Evolutionary conservation across 2,797 vertebrate genomes (phyloP).

Genomic region (Coreius guichenoti): DNA sequence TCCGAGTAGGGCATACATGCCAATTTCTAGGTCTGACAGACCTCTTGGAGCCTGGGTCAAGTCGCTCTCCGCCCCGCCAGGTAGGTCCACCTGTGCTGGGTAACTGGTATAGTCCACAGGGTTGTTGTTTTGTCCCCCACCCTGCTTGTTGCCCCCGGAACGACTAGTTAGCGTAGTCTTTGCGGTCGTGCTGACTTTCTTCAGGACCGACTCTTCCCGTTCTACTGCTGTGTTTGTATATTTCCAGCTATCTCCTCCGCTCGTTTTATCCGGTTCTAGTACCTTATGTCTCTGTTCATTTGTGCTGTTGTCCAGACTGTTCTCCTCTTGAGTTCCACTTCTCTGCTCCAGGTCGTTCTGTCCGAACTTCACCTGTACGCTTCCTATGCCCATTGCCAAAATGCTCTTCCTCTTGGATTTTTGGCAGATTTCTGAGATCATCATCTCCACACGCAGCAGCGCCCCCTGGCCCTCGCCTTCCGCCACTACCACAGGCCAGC

Average conservation of each 20-base stretch:
- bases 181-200: slow-evolving; percentile 84
- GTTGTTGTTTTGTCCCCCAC: slow-evolving; percentile 71
- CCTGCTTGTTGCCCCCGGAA: slow-evolving; percentile 72
- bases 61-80: slow-evolving; percentile 80
- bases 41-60: slow-evolving; percentile 86
- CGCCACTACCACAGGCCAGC: slow-evolving; percentile 87
- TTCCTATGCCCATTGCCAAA: slow-evolving; percentile 87
- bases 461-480: slow-evolving; percentile 92
- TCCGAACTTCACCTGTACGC: slow-evolving; percentile 87
- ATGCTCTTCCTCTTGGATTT: slow-evolving; percentile 96
- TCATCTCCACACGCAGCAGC: slow-evolving; percentile 90
- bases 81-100: slow-evolving; percentile 84
- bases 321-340: slow-evolving; percentile 77
- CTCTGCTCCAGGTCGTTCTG: slow-evolving; percentile 72
- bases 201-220: slow-evolving; percentile 82
- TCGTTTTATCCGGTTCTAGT: slow-evolving; percentile 75
- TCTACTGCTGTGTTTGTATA: slow-evolving; percentile 75
- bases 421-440: slow-evolving; percentile 94
- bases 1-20: slow-evolving; percentile 95
- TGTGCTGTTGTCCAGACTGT: slow-evolving; percentile 80
- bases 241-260: slow-evolving; percentile 81
- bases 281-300: slow-evolving; percentile 79
- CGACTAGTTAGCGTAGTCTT: slow-evolving; percentile 77
- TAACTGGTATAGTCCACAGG: slow-evolving; percentile 81
- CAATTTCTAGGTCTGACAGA: slow-evolving; percentile 93